Base-by-base conservation (phyloP, 35 echinoderm and acorn worm genomes). In the Amphiura filiformis region DNA sequence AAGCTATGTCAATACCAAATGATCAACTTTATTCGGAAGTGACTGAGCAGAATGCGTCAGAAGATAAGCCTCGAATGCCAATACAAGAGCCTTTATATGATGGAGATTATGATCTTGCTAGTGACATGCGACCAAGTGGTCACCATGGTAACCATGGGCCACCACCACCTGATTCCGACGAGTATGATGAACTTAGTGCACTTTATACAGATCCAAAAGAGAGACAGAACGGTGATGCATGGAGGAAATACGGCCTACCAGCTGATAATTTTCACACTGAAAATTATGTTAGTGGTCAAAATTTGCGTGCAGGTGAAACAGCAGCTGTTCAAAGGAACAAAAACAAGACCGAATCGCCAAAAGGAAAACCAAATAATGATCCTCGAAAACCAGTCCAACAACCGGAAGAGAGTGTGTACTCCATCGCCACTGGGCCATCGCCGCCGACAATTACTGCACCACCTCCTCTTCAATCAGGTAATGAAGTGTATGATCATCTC, bases 231-330 rank as follows among this genome's bases (percentile, higher is more conserved):
- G 79, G 37, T 20, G 91, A 93, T 84, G 91, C 39, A 22, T 93
- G 91, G 91, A 88, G 78, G 65, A 88, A 26, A 37, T 86, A 65
- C 81, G 91, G 79, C 17, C 32, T 80, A 26, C 81, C 85, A 23
- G 80, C 78, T 42, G 86, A 88, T 37, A 93, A 93, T 57, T 64
- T 93, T 47, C 91, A 93, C 44, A 88, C 86, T 26, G 91, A 93
- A 36, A 76, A 38, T n/a, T 93, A 93, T 38, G n/a, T 52, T 1
- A 35, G 22, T 41, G 52, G 34, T 87, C 52, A 61, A n/a, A 31
- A 22, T 76, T 39, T 82, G 39, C 38, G 79, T 30, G 85, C n/a
- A 42, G 20, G 80, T 39, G 49, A 65, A 85, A 23, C 0, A 37
- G 20, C 57, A 32, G 17, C 32, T 15, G 11, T 31, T 31, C 18